Evolutionary conservation across 2,888 invertebrate species (phyloP), one percentile per base, ranked within the genome.

Genomic region (Apodemia duryi): DNA sequence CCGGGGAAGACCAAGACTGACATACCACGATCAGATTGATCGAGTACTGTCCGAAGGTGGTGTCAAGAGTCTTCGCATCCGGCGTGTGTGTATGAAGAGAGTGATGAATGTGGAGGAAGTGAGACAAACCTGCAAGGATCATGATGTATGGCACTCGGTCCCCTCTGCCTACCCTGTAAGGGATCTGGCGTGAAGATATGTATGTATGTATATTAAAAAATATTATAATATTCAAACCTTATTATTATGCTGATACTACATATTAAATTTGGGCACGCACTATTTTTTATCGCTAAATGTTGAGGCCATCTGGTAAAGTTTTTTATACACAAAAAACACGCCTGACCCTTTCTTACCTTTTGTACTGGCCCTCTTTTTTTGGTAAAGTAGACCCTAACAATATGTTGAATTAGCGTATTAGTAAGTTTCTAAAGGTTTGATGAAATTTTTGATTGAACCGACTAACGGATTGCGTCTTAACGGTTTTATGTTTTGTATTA

Each of bases 291-390:
- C 80, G 80, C 83, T 88, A 90, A 91, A 88, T 84, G 85, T 84
- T 76, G 74, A 75, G 85, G 85, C 91, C 91, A 91, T 91, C 91
- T 91, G 91, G 91, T 86, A 83, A 85, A 81, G 80, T 81, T 86
- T 89, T 90, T 89, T 88, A 81, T 76, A 78, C 79, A 82, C 75
- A 84, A 85, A 84, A 90, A 89, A 81, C 85, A 82, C 82, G 84
- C 80, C 91, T 91, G 91, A 91, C 91, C 91, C 91, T 91, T 91
- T 91, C 91, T 88, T 91, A 83, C 88, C 88, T 89, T 81, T 84
- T 84, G 79, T 84, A 80, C 86, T 85, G 79, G 86, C 87, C 90
- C 88, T 81, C 80, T 81, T 83, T 89, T 91, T 81, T 80, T 76
- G 74, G 65, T 76, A 78, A 76, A 76, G 75, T 76, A 71, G 73